Evolutionary conservation across 2,113 vertebrate genomes (phyloP), one percentile per base, ranked within the genome.

Genomic region (Phaethon lepturus): DNA sequence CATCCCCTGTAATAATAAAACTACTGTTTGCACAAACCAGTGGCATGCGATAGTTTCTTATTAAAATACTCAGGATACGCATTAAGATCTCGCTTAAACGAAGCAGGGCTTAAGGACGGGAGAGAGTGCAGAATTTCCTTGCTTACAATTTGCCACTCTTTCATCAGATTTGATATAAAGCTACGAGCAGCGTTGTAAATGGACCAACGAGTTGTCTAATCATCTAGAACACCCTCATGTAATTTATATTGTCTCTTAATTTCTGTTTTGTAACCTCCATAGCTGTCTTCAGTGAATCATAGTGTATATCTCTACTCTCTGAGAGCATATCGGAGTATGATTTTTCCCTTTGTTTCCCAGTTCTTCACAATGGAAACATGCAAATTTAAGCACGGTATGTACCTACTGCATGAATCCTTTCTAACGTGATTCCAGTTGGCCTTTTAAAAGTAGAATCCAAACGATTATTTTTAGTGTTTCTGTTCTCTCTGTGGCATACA

Each of bases 21-120:
- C 83, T 82, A 96, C 88, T 93, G 88, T 97, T 98, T 97, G 90
- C 96, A 97, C 85, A 93, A 91, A 81, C 56, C 62, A 29, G 62
- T 90, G 77, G 80, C 88, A 96, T 88, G 86, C 69, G 60, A 59
- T 67, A 82, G 76, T 53, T 91, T 92, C 90, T 91, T 93, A 96
- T 88, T 88, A 94, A 96, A 96, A 97, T 64, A 81, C 52, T 83
- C 84, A 60, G 66, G 75, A 77, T 71, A 73, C 0, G 2, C 55
- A 53, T 77, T 69, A 82, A 68, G 77, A 35, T 84, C 77, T 50
- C 62, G 63, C 77, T 38, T 91, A 81, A 93, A 71, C 19, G 47
- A 88, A 91, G 85, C 28, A 59, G 1, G 1, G 66, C 52, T 92
- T 82, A 73, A 88, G 74, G 79, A 90, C n/a, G 42, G 33, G 58